Percentiles rank a stretch among this genome's conserved stretches.
Evolutionary conservation across 2,888 invertebrate species (phyloP).

Genomic region (Archips crataeganus): DNA sequence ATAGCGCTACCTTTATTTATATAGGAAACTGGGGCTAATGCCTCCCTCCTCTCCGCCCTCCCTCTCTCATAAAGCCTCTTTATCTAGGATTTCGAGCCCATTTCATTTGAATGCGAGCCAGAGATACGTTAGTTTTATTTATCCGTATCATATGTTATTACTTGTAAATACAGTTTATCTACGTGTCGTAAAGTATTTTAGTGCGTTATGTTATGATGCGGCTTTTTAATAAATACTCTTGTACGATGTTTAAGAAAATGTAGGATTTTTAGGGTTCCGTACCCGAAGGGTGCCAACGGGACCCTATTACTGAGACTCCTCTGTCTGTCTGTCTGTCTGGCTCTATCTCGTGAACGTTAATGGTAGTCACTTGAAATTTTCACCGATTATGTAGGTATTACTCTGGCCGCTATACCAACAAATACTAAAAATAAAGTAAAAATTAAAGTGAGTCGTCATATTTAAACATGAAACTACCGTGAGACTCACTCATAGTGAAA

Average conservation of each 20-base stretch:
- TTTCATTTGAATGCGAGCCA: constrained; percentile 77
- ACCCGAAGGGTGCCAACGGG: no score
- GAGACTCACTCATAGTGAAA: no score
- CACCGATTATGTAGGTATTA: no score
- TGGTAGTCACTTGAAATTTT: no score
- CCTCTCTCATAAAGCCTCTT: constrained; percentile 74
- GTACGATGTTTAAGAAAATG: background rate
- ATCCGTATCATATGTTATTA: constrained; percentile 44
- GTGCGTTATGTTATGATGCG: constrained; percentile 23
- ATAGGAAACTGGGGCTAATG: constrained; percentile 55
- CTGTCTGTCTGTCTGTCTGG: no score
- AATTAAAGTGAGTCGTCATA: no score
- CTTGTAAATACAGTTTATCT: constrained; percentile 41
- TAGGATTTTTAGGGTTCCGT: no score
- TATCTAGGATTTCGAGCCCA: constrained; percentile 82
- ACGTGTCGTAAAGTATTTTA: constrained; percentile 27
- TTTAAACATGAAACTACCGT: no score
- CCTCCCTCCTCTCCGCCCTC: constrained; percentile 52
- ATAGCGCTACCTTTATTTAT: constrained; percentile 49
- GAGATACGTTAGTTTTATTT: constrained; percentile 66
- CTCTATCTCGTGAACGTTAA: no score
- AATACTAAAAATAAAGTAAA: no score
- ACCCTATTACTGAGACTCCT: no score
- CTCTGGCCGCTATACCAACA: no score
- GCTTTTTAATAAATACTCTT: constrained; percentile 5